Percentiles rank a stretch among this genome's conserved stretches.
phyloP scores from a whole-genome alignment of 1,140 invertebrate genomes.

The Pseudachorutes palmiensis region DNA sequence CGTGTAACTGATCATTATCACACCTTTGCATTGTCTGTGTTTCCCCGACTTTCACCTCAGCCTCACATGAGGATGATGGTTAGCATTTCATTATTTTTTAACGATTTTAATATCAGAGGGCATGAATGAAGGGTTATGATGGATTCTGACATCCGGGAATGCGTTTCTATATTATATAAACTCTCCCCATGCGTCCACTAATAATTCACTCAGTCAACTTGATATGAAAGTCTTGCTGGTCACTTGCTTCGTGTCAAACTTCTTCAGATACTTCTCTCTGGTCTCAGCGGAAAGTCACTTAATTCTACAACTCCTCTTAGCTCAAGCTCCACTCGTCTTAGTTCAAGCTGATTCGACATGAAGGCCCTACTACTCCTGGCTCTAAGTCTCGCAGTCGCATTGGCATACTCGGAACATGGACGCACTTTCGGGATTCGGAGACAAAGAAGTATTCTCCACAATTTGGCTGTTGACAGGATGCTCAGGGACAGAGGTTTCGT shows the following conservation, averaged over 20 bases:
- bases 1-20: constrained; percentile 7
- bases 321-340: too few relatives aligned
- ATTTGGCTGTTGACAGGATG: constrained; percentile 36
- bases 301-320: too few relatives aligned
- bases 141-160: neutral
- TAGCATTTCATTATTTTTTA: neutral
- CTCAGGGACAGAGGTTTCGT: constrained; percentile 37
- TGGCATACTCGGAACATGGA: neutral
- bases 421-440: neutral
- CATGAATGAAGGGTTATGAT: neutral
- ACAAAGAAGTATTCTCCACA: constrained; percentile 32
- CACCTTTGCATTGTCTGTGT: neutral
- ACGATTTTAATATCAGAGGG: neutral
- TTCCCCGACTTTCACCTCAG: neutral
- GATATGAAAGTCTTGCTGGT: neutral
- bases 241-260: neutral
- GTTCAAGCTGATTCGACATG: too few relatives aligned
- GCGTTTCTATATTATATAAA: constrained; percentile 2
- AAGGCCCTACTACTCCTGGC: neutral
- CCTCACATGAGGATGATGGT: neutral
- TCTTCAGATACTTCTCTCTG: neutral
- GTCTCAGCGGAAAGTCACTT: too few relatives aligned
- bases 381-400: too few relatives aligned
- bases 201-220: neutral
- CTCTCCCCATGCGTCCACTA: neutral